Evolutionary conservation across 2,113 vertebrate genomes (phyloP).

Genomic region (Xiphias gladius): DNA sequence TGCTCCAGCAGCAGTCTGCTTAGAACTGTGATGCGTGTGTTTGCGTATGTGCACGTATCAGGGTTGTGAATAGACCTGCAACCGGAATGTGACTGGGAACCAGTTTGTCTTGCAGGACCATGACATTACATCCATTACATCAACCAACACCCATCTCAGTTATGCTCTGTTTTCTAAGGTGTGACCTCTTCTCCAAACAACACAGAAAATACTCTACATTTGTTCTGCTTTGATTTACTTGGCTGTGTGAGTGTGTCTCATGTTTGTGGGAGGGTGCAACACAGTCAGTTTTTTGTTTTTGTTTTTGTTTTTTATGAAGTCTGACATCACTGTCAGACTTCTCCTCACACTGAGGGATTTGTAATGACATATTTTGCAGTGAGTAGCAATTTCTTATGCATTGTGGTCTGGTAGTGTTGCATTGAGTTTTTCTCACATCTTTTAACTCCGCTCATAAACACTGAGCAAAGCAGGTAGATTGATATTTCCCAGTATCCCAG

Average conservation of each 20-base stretch:
- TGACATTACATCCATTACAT: slow-evolving; percentile 10
- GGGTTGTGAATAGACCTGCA: slow-evolving; percentile 3
- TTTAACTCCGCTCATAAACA: slow-evolving; percentile 3
- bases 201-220: slow-evolving; percentile 41
- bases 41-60: neutral
- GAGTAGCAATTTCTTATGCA: neutral
- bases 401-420: neutral
- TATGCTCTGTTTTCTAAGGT: slow-evolving; percentile 52
- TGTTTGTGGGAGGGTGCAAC: neutral
- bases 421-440: neutral
- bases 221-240: slow-evolving; percentile 62
- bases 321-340: slow-evolving; percentile 25
- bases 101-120: slow-evolving; percentile 63
- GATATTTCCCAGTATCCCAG: slow-evolving; percentile 8
- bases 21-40: neutral
- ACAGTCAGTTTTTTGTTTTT: no score
- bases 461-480: neutral
- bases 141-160: slow-evolving; percentile 53
- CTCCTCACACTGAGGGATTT: neutral
- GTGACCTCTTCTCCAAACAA: slow-evolving; percentile 46
- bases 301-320: neutral
- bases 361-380: neutral
- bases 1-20: no score
- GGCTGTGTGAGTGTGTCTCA: slow-evolving; percentile 4
- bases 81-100: slow-evolving; percentile 35